Percentiles rank a stretch among this genome's conserved stretches.
Conservation (phyloP, 2,113 vertebrate species). For the Galeopterus variegatus region DNA sequence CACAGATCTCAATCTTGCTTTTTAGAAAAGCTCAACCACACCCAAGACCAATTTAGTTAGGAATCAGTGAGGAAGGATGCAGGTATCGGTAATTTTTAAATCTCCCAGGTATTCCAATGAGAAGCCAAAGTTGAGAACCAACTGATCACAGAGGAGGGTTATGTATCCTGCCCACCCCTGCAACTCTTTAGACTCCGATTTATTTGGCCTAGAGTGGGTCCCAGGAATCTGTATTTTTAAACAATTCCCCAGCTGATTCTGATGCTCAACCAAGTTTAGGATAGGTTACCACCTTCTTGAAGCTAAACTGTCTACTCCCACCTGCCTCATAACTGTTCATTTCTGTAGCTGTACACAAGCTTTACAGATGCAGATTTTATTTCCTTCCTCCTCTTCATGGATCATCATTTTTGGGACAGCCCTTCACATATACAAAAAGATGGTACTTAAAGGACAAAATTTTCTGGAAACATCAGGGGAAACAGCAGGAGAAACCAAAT, state of each 20-base stretch:
- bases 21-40: neutral
- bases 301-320: neutral
- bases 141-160: neutral
- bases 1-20: neutral
- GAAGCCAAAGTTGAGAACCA: slow-evolving; percentile 16
- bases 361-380: slow-evolving; percentile 32
- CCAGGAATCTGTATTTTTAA: slow-evolving; percentile 13
- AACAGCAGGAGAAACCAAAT: slow-evolving; percentile 44
- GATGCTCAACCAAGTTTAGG: neutral
- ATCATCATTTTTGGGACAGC: slow-evolving; percentile 29
- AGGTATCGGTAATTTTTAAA: neutral
- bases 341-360: slow-evolving; percentile 4
- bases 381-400: slow-evolving; percentile 16
- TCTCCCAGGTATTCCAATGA: neutral
- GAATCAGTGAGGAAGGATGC: neutral
- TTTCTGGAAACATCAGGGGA: slow-evolving; percentile 50
- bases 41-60: neutral
- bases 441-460: neutral
- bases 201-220: neutral
- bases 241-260: slow-evolving; percentile 15
- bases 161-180: neutral
- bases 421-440: slow-evolving; percentile 28
- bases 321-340: neutral
- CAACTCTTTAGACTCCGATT: neutral
- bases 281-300: neutral